These are phyloP conservation scores for Eulithis testata DNA, from an alignment of 2,888 invertebrate species.

Conservation along the genomic window DNA sequence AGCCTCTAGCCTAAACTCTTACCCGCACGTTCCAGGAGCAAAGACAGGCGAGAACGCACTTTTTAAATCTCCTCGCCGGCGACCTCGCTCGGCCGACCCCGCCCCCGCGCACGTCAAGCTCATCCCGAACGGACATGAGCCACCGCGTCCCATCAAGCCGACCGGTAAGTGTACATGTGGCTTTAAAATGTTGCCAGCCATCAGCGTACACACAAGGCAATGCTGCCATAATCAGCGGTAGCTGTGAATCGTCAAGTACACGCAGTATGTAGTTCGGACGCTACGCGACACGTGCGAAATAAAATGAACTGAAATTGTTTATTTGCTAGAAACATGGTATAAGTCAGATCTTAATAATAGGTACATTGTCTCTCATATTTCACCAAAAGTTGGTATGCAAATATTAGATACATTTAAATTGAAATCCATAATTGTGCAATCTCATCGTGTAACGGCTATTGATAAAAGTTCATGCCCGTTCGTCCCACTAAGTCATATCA, in stretches of 20 bases:
- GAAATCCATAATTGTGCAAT: too few species aligned
- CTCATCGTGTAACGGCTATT: too few species aligned
- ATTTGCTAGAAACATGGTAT: too few species aligned
- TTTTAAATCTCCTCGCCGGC: slow-evolving; percentile 91
- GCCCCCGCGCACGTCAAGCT: slow-evolving; percentile 62
- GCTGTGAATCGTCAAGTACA: background rate
- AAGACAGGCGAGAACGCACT: slow-evolving; percentile 76
- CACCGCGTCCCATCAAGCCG: slow-evolving; percentile 90
- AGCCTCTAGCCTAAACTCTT: background rate
- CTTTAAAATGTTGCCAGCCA: slow-evolving; percentile 26
- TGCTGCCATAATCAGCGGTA: background rate
- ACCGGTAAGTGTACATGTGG: slow-evolving; percentile 62
- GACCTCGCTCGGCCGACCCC: slow-evolving; percentile 87
- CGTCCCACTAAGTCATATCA: too few species aligned
- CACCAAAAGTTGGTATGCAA: too few species aligned
- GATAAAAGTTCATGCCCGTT: too few species aligned
- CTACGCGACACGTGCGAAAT: too few species aligned
- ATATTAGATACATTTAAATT: too few species aligned
- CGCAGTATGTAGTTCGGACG: too few species aligned
- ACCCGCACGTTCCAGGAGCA: slow-evolving; percentile 52
- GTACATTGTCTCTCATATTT: too few species aligned
- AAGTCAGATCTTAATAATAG: too few species aligned
- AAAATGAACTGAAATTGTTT: too few species aligned
- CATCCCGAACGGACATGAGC: slow-evolving; percentile 80
- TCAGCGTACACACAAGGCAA: background rate